Base-by-base conservation (phyloP, 2,113 vertebrate genomes). In the Hydropotes inermis region DNA sequence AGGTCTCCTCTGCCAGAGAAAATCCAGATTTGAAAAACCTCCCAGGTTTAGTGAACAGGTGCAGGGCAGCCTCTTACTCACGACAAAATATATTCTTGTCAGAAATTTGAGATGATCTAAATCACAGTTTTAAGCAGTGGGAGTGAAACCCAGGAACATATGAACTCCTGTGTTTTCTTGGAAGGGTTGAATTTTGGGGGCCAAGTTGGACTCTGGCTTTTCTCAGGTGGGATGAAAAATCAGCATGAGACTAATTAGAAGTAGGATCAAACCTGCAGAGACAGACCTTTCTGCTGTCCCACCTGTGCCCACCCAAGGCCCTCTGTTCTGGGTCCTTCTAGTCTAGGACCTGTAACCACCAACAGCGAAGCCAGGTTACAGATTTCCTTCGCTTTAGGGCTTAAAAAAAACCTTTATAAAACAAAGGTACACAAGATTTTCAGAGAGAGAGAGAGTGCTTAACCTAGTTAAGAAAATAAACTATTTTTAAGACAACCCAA, bases 61-160 rank as follows among this genome's bases (percentile, higher is more conserved):
- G 57, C 82, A 57, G 60, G 54, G 4, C 13, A 36, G 16, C 79
- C 90, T 97, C 94, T 94, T n/a, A 64, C 43, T 30, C 64, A 98
- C 25, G 86, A 91, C 94, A 94, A 97, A 95, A 97, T 96, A 76
- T 83, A 74, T 91, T 92, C n/a, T 64, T 90, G 98, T 93, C 97
- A 94, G 85, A 96, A 78, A 39, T 89, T 47, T 17, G 76, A 96
- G 55, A 87, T 94, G 85, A 55, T 61, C 94, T 89, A 12, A 97
- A 92, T 87, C 95, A 84, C 83, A 60, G 74, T 67, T 85, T n/a
- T 47, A 60, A 57, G 36, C 89, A 86, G 15, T 55, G 88, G 88
- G 95, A 90, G 28, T 30, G 93, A 90, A 93, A 94, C 30, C 54
- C 28, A 55, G 9, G 12, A 30, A 50, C 0, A 6, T 17, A 76